Conservation (phyloP, 37 sponge, comb jelly and placozoan species). For the Geodia barretti region DNA sequence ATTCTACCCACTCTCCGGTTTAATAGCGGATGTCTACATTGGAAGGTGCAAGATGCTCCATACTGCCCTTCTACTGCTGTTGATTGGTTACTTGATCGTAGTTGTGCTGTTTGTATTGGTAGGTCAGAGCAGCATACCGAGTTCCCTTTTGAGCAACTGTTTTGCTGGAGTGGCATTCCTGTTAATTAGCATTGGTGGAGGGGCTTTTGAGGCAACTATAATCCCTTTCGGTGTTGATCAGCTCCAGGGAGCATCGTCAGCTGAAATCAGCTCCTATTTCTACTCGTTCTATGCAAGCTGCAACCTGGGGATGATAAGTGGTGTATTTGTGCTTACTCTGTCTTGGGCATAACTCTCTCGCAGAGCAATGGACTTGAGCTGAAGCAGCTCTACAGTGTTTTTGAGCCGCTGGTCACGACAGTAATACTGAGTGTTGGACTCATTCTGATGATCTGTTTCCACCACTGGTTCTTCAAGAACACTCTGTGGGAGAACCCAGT, state of each 20-base stretch:
- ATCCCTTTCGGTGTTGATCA: constrained; percentile 54
- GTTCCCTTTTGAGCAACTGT: not conserved
- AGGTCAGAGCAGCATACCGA: not conserved
- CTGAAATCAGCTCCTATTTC: constrained; percentile 47
- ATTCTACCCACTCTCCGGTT: constrained; percentile 53
- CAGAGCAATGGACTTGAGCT: no score
- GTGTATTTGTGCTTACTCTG: no score
- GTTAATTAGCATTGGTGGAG: not conserved
- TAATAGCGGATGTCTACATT: constrained; percentile 47
- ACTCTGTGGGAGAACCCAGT: constrained; percentile 23
- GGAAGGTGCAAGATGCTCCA: constrained; percentile 42
- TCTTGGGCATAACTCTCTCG: no score
- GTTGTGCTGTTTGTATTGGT: not conserved
- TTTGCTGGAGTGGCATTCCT: not conserved
- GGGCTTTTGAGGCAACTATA: constrained; percentile 14
- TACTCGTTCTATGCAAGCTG: constrained; percentile 28
- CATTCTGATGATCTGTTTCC: not conserved
- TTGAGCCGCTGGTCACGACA: not conserved
- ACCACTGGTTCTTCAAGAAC: constrained; percentile 21
- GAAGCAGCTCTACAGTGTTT: not conserved
- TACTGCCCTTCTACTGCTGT: constrained; percentile 33
- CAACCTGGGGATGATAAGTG: not conserved
- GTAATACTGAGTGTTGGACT: constrained; percentile 1
- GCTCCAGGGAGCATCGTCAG: constrained; percentile 28
- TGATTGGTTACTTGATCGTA: constrained; percentile 3